A percentile compares a stretch with the other conserved stretches of the same genome.
Conservation (phyloP, 2,888 invertebrate species). For the Pristionchus fissidentatus region DNA sequence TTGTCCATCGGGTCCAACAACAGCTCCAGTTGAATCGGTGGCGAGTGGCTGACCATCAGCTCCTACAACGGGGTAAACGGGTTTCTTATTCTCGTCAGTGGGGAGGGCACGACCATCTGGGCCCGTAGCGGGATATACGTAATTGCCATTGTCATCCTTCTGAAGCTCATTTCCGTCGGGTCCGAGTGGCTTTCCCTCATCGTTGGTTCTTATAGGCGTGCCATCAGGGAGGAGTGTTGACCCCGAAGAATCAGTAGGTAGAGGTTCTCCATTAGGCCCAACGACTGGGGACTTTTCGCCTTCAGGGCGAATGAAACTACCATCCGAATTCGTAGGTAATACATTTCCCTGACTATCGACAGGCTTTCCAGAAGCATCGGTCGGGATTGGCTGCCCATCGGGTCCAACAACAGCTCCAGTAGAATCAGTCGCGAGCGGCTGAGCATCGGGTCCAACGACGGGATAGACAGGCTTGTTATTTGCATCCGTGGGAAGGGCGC, state of each 20-base stretch:
- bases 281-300: slow-evolving; percentile 53
- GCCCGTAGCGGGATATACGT: slow-evolving; percentile 52
- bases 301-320: slow-evolving; percentile 56
- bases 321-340: slow-evolving; percentile 54
- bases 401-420: slow-evolving; percentile 38
- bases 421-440: slow-evolving; percentile 20
- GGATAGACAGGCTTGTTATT: slow-evolving; percentile 48
- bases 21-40: slow-evolving; percentile 47
- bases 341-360: slow-evolving; percentile 57
- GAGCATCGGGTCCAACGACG: slow-evolving; percentile 42
- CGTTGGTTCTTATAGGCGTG: slow-evolving; percentile 54
- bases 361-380: slow-evolving; percentile 57
- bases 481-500: slow-evolving; percentile 47
- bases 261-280: slow-evolving; percentile 56
- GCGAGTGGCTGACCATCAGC: slow-evolving; percentile 23
- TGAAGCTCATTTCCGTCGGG: slow-evolving; percentile 49
- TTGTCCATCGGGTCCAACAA: slow-evolving; percentile 49
- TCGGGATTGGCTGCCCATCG: slow-evolving; percentile 50
- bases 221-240: slow-evolving; percentile 52
- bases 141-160: slow-evolving; percentile 57
- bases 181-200: slow-evolving; percentile 43
- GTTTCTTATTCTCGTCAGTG: slow-evolving; percentile 55
- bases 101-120: slow-evolving; percentile 57
- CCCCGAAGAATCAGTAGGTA: slow-evolving; percentile 55
- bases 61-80: slow-evolving; percentile 46